Evolutionary conservation across 2,888 invertebrate genomes (phyloP).

Genomic region (Julus scanicus): DNA sequence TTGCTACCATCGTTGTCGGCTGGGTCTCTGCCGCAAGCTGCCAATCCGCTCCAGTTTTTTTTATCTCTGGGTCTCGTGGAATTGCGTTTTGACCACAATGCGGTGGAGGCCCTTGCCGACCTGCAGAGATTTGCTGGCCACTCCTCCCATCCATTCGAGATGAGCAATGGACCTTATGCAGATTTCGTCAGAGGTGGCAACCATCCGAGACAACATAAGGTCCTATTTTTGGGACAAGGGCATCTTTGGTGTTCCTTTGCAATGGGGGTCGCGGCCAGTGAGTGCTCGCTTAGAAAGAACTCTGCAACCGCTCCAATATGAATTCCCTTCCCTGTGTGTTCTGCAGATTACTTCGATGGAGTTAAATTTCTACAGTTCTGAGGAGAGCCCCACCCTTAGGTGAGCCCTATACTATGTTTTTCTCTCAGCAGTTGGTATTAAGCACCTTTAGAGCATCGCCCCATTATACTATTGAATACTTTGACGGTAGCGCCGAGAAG

Average conservation of each 20-base stretch:
- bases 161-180: background rate
- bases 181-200: no score
- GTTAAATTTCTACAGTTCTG: constrained; percentile 79
- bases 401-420: constrained; percentile 58
- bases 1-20: background rate
- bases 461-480: constrained; percentile 50
- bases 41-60: no score
- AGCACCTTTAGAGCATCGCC: constrained; percentile 75
- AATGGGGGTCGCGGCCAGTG: background rate
- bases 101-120: background rate
- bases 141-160: background rate
- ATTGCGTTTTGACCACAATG: background rate
- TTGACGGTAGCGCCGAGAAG: constrained; percentile 56
- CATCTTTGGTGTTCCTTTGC: no score
- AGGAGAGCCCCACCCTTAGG: constrained; percentile 76
- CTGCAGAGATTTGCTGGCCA: constrained; percentile 20
- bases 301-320: constrained; percentile 7
- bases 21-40: background rate
- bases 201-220: no score
- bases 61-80: no score
- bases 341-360: constrained; percentile 72
- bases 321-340: constrained; percentile 47
- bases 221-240: no score
- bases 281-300: background rate
- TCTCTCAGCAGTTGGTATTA: constrained; percentile 77